Evolutionary conservation across 23 tunicate species (phyloP), one percentile per base, ranked within the genome.

Genomic region (Pegea sp.): DNA sequence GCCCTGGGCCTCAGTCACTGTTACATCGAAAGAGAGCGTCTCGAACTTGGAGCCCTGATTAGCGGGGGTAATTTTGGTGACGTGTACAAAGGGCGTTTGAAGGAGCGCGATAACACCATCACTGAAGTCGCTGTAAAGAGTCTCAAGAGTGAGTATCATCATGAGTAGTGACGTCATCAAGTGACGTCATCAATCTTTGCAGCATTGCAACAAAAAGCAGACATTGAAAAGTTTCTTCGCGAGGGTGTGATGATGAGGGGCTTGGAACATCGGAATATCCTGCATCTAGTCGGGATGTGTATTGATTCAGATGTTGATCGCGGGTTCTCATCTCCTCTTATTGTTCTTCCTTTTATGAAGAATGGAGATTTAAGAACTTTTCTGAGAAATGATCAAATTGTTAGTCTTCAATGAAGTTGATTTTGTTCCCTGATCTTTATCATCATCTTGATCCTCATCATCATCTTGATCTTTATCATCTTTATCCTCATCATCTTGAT

Each of bases 191-290:
- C 16, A 38, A 22, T 49, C 5, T 62, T 49, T 23, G 21, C 34
- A 64, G 69, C 69, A 20, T 31, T 64, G 30, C 60, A 73, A 20
- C 75, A 81, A 32, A 62, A 58, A 1, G 81, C 63, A 32, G 81
- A 73, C 34, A 62, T 88, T 60, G 97, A 88, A 51, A 70, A 76
- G 55, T 88, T 88, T 50, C 73, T 88, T 0, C 75, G 91, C 5
- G 97, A 88, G 54, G 97, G 97, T 24, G 97, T 88, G 3, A 66
- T 88, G 90, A 88, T 88, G 97, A 44, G 74, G 11, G 90, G 90
- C 4, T 73, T 88, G 44, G 69, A 88, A 57, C 97, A 88, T 34
- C 27, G 30, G 28, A 60, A 88, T 51, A 76, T 88, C 34, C 72
- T 88, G 4, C 31, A 70, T 27, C 48, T 88, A 34, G 46, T 77